These are phyloP conservation scores for Pollicipes pollicipes DNA, from an alignment of 1,140 invertebrate species.

Conservation along the genomic window DNA sequence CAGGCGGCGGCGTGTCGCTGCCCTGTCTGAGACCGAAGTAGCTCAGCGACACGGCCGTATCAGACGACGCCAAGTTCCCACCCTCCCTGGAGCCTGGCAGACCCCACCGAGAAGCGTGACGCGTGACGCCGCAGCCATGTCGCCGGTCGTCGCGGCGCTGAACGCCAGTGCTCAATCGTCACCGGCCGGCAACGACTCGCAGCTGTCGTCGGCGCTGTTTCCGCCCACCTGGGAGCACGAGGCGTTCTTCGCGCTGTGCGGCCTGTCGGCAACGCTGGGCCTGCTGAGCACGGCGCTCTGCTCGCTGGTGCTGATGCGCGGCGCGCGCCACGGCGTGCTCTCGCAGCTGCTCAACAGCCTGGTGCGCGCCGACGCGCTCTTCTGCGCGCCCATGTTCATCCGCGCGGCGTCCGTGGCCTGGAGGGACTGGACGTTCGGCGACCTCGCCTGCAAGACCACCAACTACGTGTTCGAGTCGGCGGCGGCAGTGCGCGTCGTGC, in stretches of 20 bases:
- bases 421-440: background rate
- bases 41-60: too few species aligned
- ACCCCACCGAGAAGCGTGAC: too few species aligned
- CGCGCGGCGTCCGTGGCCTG: background rate
- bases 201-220: background rate
- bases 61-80: too few species aligned
- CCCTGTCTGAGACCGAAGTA: too few species aligned
- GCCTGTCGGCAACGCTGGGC: background rate
- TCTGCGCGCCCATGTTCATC: background rate
- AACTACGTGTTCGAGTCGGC: background rate
- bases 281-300: background rate
- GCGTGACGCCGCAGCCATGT: too few species aligned
- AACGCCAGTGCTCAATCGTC: background rate
- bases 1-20: too few species aligned
- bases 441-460: background rate
- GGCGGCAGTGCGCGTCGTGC: background rate
- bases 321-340: background rate
- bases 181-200: too few species aligned
- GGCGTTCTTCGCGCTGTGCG: background rate
- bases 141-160: too few species aligned
- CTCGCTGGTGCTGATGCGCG: slow-evolving; percentile 2
- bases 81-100: too few species aligned
- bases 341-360: slow-evolving; percentile 4
- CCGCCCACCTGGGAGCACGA: slow-evolving; percentile 1
- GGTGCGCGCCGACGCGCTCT: background rate